Base-by-base conservation (phyloP, 2,888 invertebrate species). In the Endotricha flammealis region DNA sequence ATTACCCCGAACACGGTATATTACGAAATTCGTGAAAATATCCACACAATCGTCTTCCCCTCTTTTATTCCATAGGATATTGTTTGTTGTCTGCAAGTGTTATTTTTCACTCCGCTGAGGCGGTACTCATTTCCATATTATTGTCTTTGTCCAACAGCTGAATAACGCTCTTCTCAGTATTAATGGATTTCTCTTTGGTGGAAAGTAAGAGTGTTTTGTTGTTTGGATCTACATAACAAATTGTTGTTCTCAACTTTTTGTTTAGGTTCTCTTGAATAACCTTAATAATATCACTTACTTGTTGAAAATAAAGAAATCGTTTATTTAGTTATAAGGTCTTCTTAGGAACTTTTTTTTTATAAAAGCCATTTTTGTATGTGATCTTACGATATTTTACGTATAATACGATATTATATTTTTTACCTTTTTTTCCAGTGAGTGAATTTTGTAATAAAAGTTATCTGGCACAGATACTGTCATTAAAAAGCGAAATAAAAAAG, bases 41-140 rank as follows among this genome's bases (percentile, higher is more conserved):
- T 32, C 30, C 44, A 32, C 36, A 42, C 53, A 50, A 46, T 45
- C 46, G 38, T 22, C 40, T 40, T 30, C 39, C 44, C 44, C 42
- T 48, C 41, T 29, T 32, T 31, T 24, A 40, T 51, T 40, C 46
- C 46, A 39, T 42, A 48, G 46, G 41, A 52, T 47, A 42, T 46
- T 49, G 41, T 46, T 46, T 36, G 36, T 36, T 37, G 17, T 41
- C 46, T 12, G 38, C 27, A 32, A 53, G 43, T 49, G 50, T 50
- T 52, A 48, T 55, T 53, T 53, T 47, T 60, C 53, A 53, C 47
- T 41, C 46, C 20, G 11, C 28, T 8, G 48, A 46, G 44, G 38
- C 34, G 50, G 40, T 42, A 46, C 52, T 53, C 13, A 61, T 62
- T 58, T 51, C 51, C 57, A 52, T 60, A 57, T 60, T 56, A 54